Evolutionary conservation across 2,797 vertebrate genomes (phyloP).

Genomic region (Darevskia nairensis): DNA sequence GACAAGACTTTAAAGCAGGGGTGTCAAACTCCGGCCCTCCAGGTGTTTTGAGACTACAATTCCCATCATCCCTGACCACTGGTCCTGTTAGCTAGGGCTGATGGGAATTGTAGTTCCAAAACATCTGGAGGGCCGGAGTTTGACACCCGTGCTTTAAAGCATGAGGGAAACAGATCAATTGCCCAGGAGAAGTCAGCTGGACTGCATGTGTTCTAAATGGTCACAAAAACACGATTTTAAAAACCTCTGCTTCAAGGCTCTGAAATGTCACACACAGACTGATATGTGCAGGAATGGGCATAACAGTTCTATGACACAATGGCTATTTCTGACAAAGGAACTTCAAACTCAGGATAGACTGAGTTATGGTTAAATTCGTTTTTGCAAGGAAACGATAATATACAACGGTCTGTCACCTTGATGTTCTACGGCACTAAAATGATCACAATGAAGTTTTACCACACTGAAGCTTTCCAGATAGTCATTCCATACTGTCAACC

Average conservation of each 20-base stretch:
- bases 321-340: constrained; percentile 15
- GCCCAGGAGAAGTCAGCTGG: not conserved
- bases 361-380: constrained; percentile 29
- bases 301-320: not conserved
- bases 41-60: too few relatives aligned
- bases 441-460: constrained; percentile 43
- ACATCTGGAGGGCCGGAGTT: too few relatives aligned
- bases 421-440: constrained; percentile 43
- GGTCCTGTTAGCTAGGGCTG: too few relatives aligned
- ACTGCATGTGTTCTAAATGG: not conserved
- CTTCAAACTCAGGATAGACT: not conserved
- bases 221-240: not conserved
- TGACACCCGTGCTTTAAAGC: not conserved
- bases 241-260: not conserved
- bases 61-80: too few relatives aligned
- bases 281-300: not conserved
- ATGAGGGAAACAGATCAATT: not conserved
- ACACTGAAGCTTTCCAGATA: constrained; percentile 54
- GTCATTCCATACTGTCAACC: constrained; percentile 39
- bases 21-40: too few relatives aligned
- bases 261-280: not conserved
- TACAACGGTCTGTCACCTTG: constrained; percentile 50
- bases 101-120: too few relatives aligned
- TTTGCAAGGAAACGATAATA: constrained; percentile 49
- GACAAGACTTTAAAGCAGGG: not conserved